Conservation (phyloP, 2,888 invertebrate genomes). For the Chesias legatella region DNA sequence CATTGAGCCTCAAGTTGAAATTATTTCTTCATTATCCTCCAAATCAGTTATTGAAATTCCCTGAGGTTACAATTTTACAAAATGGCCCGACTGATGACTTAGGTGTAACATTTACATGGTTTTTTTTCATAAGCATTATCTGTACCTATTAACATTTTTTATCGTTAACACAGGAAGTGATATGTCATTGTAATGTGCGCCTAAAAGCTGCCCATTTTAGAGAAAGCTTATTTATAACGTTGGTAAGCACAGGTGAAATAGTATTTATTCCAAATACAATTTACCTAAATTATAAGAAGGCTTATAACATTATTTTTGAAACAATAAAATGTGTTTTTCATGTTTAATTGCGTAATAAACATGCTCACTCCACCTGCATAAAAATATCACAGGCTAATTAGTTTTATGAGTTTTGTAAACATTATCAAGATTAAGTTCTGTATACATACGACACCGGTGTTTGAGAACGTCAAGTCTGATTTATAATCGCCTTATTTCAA, state of each 20-base stretch:
- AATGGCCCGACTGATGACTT: too few relatives aligned
- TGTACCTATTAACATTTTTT: too few relatives aligned
- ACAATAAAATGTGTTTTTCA: conserved; percentile 9
- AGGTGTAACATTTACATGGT: too few relatives aligned
- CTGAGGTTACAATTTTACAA: too few relatives aligned
- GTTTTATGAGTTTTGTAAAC: conserved; percentile 47
- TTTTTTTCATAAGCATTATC: too few relatives aligned
- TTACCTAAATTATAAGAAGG: neutral
- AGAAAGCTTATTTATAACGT: conserved; percentile 1
- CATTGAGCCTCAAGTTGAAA: too few relatives aligned
- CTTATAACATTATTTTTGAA: conserved; percentile 1
- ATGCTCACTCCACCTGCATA: conserved; percentile 39
- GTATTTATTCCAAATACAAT: neutral
- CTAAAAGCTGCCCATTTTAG: neutral
- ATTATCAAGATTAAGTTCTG: conserved; percentile 44
- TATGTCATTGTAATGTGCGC: too few relatives aligned
- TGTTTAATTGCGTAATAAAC: conserved; percentile 27
- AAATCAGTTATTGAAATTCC: too few relatives aligned
- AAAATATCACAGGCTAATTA: conserved; percentile 43
- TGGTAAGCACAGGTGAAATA: conserved; percentile 1
- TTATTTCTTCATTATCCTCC: too few relatives aligned
- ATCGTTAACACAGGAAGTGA: too few relatives aligned
- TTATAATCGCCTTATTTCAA: conserved; percentile 14
- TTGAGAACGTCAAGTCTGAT: conserved; percentile 35
- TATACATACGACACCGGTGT: conserved; percentile 33